These are phyloP conservation scores for Hypotaenidia philippensis DNA, from an alignment of 2,797 vertebrate species.

Conservation along the genomic window DNA sequence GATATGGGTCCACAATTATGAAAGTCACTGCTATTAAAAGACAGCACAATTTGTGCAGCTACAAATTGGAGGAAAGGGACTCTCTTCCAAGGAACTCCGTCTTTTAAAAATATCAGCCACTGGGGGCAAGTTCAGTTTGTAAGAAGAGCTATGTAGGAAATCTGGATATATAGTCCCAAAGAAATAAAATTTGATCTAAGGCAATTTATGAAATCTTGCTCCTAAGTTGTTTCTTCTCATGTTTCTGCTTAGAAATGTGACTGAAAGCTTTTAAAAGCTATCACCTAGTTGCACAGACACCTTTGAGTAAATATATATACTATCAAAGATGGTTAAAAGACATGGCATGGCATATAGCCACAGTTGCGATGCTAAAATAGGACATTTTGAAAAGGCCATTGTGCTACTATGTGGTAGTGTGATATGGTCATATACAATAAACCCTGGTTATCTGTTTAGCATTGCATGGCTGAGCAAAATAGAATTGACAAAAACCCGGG, in stretches of 20 bases:
- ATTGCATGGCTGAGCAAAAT: neutral
- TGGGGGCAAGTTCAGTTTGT: neutral
- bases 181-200: neutral
- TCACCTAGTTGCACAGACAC: neutral
- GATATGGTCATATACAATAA: neutral
- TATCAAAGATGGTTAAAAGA: neutral
- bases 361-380: neutral
- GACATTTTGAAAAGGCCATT: neutral
- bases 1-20: neutral
- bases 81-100: neutral
- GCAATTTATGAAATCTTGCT: neutral
- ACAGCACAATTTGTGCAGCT: neutral
- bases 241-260: neutral
- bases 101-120: neutral
- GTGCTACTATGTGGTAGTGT: neutral
- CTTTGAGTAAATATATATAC: neutral
- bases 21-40: neutral
- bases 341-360: accelerated
- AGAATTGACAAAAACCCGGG: neutral
- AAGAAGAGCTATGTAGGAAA: neutral
- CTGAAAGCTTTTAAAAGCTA: neutral
- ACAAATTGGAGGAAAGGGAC: neutral
- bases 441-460: neutral
- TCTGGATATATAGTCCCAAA: neutral
- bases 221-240: neutral